These are phyloP conservation scores for Symphodus melops DNA, from an alignment of 2,113 vertebrate genomes.

Conservation along the genomic window DNA sequence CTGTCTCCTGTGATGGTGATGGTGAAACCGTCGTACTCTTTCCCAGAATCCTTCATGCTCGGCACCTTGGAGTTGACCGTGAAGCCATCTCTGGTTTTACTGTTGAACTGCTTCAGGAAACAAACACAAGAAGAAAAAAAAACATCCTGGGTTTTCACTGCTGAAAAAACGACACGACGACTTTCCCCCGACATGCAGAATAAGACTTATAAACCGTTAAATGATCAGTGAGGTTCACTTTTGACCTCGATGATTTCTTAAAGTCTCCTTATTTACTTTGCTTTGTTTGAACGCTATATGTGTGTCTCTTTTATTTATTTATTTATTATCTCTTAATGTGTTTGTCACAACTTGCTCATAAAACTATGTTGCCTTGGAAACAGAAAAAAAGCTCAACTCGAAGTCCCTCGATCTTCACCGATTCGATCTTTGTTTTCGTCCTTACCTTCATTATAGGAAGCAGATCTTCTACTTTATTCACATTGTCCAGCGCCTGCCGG, in stretches of 20 bases:
- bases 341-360: too few species aligned
- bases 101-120: slow-evolving; percentile 96
- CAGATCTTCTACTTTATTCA: slow-evolving; percentile 96
- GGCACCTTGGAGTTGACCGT: slow-evolving; percentile 98
- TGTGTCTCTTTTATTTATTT: too few species aligned
- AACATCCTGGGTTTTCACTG: slow-evolving; percentile 32
- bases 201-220: too few species aligned
- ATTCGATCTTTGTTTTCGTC: background rate
- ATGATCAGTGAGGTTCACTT: too few species aligned
- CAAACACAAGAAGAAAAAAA: slow-evolving; percentile 48
- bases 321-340: too few species aligned
- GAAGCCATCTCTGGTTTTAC: slow-evolving; percentile 98
- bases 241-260: too few species aligned
- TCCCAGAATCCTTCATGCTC: slow-evolving; percentile 92
- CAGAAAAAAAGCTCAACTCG: too few species aligned
- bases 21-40: slow-evolving; percentile 96
- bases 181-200: background rate
- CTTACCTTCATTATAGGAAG: slow-evolving; percentile 99
- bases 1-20: slow-evolving; percentile 98
- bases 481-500: slow-evolving; percentile 93
- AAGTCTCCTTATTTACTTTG: too few species aligned
- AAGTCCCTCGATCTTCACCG: too few species aligned
- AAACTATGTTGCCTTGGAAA: too few species aligned
- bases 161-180: background rate
- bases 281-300: too few species aligned